phyloP scores from a whole-genome alignment of 2,888 invertebrate species.

The Leuctra nigra region DNA sequence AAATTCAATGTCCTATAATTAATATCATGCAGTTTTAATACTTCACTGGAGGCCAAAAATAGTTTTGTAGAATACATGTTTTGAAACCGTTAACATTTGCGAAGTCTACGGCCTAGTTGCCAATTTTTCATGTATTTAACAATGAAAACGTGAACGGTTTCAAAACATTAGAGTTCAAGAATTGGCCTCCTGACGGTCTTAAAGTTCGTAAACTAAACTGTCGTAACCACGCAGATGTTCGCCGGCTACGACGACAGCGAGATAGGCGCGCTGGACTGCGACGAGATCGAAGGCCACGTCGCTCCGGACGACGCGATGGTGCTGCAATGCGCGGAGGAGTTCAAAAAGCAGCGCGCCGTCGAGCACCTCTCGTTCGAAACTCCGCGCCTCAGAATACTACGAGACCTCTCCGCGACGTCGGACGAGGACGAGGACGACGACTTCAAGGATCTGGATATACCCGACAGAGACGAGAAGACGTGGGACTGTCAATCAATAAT shows the following conservation, averaged over 20 bases:
- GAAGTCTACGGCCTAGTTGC: no score
- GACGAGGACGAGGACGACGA: conserved; percentile 50
- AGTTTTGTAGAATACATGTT: no score
- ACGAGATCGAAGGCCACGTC: conserved; percentile 79
- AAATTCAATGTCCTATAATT: no score
- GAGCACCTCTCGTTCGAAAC: conserved; percentile 7
- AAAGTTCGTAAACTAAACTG: no score
- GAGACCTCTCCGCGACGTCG: conserved; percentile 33
- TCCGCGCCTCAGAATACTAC: conserved; percentile 30
- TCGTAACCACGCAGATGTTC: no score
- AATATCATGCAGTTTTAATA: no score
- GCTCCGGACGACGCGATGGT: conserved; percentile 62
- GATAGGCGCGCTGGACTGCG: conserved; percentile 82
- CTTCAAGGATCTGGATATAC: conserved; percentile 52
- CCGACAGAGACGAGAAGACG: conserved; percentile 56
- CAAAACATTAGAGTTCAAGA: no score
- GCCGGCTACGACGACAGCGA: conserved; percentile 83
- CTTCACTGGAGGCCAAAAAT: no score
- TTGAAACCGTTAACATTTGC: no score
- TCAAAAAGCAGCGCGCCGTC: conserved; percentile 49
- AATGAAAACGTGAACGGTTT: no score
- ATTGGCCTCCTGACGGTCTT: no score
- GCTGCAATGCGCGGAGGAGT: conserved; percentile 66
- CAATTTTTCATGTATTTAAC: no score
- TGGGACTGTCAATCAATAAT: conserved; percentile 92